Evolutionary conservation across 2,113 vertebrate genomes (phyloP), one percentile per base, ranked within the genome.

Genomic region (Columba livia): DNA sequence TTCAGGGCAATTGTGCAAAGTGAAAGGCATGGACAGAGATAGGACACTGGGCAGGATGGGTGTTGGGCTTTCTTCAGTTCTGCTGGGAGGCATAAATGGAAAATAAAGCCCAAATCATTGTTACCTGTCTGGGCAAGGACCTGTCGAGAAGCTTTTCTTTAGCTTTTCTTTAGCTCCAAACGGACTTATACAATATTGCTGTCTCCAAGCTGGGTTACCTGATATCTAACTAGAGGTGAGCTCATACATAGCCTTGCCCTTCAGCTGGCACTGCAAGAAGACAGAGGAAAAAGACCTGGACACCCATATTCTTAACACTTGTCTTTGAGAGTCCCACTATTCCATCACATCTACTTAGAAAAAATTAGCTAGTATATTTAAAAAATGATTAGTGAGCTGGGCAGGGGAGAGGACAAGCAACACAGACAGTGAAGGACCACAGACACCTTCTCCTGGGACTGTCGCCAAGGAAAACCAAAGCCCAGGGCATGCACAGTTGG

Each of bases 361-460:
- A 50, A 54, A 85, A 26, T 31, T 51, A 70, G 16, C 21, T 25
- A 83, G 38, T 56, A 54, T 42, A 73, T 79, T 69, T 77, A 21
- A 73, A 83, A 92, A 80, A 36, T 40, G 10, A 56, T 85, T 66
- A 66, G 69, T 44, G 73, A 81, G 34, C 29, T 53, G 58, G 67
- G 50, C 34, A 58, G 42, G 23, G 38, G 34, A 71, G 69, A 81
- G 32, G 23, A 89, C 53, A 94, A 53, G 29, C 2, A 2, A 44
- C 42, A 38, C 31, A 74, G 51, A 47, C 1, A 8, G 66, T 19
- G 7, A 36, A 83, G 38, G 42, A 65, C 72, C 51, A 90, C 38
- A 81, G 69, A 74, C 70, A 90, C 73, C 69, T 90, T 92, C 85
- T 92, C 18, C 77, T 81, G 83, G 79, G 83, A 81, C 34, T 44